Conservation (phyloP, 2,797 vertebrate species). For the Sebastes reedi region DNA sequence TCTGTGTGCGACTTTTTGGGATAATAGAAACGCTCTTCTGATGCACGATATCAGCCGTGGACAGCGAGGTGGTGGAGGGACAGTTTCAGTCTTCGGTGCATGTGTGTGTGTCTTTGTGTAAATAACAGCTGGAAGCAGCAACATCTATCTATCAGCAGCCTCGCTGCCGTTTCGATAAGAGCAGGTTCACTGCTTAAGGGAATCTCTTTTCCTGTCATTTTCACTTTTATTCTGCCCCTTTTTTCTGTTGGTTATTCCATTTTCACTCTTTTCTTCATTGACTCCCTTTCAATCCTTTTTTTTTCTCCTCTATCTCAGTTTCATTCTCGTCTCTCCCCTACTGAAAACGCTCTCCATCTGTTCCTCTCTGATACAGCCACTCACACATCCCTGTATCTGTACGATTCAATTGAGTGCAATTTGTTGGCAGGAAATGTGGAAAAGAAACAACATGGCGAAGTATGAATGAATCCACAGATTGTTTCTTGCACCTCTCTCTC, state of each 20-base stretch:
- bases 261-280: neutral
- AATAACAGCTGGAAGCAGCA: slow-evolving; percentile 48
- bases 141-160: slow-evolving; percentile 50
- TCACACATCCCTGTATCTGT: slow-evolving; percentile 29
- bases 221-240: slow-evolving; percentile 1
- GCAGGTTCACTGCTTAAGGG: slow-evolving; percentile 32
- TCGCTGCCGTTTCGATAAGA: slow-evolving; percentile 46
- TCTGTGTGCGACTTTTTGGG: slow-evolving; percentile 41
- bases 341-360: slow-evolving; percentile 44
- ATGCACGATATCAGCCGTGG: slow-evolving; percentile 30
- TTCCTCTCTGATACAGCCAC: slow-evolving; percentile 34
- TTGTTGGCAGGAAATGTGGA: slow-evolving; percentile 22
- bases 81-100: neutral
- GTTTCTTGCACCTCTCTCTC: neutral
- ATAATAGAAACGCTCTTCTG: slow-evolving; percentile 9
- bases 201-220: slow-evolving; percentile 27
- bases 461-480: neutral
- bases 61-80: slow-evolving; percentile 26
- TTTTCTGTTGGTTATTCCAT: neutral
- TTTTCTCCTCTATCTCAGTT: neutral
- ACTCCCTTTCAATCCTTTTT: neutral
- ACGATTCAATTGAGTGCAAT: slow-evolving; percentile 30
- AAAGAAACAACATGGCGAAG: slow-evolving; percentile 12
- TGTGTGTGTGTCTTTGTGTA: slow-evolving; percentile 37
- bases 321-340: neutral